Conservation (phyloP, 1,140 invertebrate genomes). For the Lordiphosa clarofinis region DNA sequence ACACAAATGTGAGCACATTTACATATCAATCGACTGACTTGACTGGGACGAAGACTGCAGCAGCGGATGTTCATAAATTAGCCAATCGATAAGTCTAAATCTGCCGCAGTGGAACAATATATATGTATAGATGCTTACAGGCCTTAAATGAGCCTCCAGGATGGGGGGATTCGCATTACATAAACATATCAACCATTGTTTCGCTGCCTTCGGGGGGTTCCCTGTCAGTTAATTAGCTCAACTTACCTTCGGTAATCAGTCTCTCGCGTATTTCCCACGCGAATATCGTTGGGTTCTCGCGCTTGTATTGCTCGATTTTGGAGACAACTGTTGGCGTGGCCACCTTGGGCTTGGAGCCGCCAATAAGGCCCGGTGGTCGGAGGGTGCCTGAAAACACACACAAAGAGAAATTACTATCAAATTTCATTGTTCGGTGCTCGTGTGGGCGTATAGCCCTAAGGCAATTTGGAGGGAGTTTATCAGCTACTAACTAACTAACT, state of each 20-base stretch:
- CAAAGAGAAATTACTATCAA: conserved; percentile 10
- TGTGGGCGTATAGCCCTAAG: conserved; percentile 60
- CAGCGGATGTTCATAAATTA: conserved; percentile 80
- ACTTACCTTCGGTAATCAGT: conserved; percentile 95
- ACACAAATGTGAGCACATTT: conserved; percentile 78
- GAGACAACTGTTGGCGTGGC: conserved; percentile 97
- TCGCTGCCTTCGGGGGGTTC: conserved; percentile 70
- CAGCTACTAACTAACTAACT: conserved; percentile 45
- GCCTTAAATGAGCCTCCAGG: conserved; percentile 47
- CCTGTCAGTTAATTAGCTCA: conserved; percentile 71
- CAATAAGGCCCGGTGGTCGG: conserved; percentile 95
- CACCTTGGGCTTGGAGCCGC: conserved; percentile 99
- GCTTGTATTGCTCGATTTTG: conserved; percentile 97
- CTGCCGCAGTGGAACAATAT: conserved; percentile 47
- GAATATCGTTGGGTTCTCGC: conserved; percentile 98
- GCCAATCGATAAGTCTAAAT: conserved; percentile 77
- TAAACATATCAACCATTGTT: conserved; percentile 21
- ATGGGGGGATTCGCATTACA: neutral
- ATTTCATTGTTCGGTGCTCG: neutral
- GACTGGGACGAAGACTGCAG: neutral
- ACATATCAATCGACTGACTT: conserved; percentile 72
- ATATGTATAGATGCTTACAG: conserved; percentile 49
- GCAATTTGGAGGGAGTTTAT: conserved; percentile 18
- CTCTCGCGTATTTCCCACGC: conserved; percentile 97
- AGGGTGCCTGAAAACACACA: conserved; percentile 91